Conservation (phyloP, 2,113 vertebrate species). For the Elaphurus davidianus region DNA sequence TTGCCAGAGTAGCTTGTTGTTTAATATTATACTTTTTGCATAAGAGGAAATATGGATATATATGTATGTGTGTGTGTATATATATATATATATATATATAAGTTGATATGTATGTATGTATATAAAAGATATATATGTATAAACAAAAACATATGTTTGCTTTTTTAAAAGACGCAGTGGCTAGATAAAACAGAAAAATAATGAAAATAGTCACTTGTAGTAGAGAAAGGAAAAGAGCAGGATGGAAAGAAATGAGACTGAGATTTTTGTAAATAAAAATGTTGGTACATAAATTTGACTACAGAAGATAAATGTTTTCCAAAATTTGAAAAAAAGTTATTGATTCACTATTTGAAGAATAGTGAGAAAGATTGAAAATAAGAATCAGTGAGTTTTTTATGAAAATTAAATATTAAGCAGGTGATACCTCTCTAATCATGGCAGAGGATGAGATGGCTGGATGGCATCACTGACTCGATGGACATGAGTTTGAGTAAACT, state of each 20-base stretch:
- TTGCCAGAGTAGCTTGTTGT: not conserved
- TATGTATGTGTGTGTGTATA: not conserved
- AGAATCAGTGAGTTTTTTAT: not conserved
- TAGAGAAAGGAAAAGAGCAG: not conserved
- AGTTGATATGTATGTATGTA: not conserved
- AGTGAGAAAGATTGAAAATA: not conserved
- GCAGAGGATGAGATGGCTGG: no score
- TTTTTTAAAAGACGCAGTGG: not conserved
- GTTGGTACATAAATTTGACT: not conserved
- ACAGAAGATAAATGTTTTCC: not conserved
- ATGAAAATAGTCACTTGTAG: not conserved
- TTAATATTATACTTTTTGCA: not conserved
- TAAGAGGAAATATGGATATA: not conserved
- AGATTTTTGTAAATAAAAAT: not conserved
- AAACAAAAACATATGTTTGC: not conserved
- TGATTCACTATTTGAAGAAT: not conserved
- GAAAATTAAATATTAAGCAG: not conserved
- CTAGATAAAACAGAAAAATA: not conserved
- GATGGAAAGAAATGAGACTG: not conserved
- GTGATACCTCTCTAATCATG: not conserved
- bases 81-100: not conserved
- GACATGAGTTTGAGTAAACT: no score
- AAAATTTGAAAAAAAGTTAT: not conserved
- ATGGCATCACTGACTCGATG: no score
- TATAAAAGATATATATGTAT: not conserved